Conservation (phyloP, 2,113 vertebrate genomes). For the Ceratotherium simum region DNA sequence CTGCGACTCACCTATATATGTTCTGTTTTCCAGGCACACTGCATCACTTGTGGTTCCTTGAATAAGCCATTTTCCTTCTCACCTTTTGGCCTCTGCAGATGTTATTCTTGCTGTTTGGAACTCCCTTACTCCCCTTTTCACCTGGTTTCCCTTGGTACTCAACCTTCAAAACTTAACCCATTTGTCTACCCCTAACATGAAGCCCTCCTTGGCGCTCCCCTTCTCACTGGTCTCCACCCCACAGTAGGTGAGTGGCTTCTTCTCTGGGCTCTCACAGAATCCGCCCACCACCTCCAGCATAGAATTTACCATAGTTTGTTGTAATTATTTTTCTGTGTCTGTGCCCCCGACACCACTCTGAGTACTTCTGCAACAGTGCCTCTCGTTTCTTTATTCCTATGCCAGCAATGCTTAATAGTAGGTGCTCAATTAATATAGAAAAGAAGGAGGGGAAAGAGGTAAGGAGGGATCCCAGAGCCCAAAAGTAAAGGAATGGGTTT, state of each 20-base stretch:
- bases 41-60: not conserved
- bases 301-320: not conserved
- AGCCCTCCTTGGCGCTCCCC: not conserved
- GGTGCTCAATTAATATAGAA: not conserved
- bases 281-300: not conserved
- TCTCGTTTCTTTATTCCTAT: not conserved
- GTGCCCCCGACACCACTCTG: not conserved
- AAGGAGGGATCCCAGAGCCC: not conserved
- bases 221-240: not conserved
- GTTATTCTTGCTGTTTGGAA: not conserved
- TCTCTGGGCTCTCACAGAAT: not conserved
- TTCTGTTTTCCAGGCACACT: not conserved
- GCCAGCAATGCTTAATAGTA: not conserved
- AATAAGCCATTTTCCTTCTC: not conserved
- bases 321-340: not conserved
- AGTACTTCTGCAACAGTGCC: not conserved
- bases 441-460: not conserved
- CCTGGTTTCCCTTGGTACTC: not conserved
- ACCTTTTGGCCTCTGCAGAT: not conserved
- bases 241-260: not conserved
- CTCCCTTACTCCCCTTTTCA: not conserved
- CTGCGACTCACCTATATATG: not conserved
- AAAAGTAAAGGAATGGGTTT: not conserved
- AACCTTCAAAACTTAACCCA: not conserved
- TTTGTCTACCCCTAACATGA: not conserved